Conservation (phyloP, 2,113 vertebrate genomes). For the Edolisoma coerulescens region DNA sequence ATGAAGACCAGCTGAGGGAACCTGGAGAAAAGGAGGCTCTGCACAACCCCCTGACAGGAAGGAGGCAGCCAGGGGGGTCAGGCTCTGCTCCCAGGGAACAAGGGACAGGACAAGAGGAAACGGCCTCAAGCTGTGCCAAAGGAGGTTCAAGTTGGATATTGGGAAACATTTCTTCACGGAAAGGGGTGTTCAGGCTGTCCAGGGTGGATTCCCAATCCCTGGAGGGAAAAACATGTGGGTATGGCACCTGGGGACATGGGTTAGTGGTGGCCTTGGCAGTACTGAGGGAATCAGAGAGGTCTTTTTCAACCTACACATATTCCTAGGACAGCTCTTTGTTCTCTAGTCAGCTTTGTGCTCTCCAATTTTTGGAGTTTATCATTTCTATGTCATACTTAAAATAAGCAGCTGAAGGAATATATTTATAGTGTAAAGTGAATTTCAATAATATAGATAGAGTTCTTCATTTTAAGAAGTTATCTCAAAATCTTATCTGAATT, state of each 20-base stretch:
- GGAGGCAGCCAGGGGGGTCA: accelerated
- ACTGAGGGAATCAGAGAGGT: not conserved
- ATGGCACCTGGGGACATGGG: not conserved
- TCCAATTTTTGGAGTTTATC: not conserved
- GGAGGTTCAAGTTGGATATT: not conserved
- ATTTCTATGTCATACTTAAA: not conserved
- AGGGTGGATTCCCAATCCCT: not conserved
- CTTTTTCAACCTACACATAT: not conserved
- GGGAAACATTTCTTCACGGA: not conserved
- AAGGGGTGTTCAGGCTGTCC: not conserved
- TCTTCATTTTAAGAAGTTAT: not conserved
- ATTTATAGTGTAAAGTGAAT: not conserved
- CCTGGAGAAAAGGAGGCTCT: not conserved
- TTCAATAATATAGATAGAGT: not conserved
- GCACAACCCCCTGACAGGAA: not conserved
- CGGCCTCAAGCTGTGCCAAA: accelerated
- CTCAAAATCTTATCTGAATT: not conserved
- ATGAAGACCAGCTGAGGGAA: not conserved
- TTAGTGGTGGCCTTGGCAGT: not conserved
- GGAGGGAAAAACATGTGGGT: not conserved
- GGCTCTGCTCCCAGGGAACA: not conserved
- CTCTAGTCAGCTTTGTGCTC: not conserved
- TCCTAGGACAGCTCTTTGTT: not conserved
- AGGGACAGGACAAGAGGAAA: not conserved
- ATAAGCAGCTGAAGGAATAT: not conserved